Percentiles rank a stretch among this genome's conserved stretches.
Conservation (phyloP, 2,888 invertebrate genomes). For the Lysandra bellargus region DNA sequence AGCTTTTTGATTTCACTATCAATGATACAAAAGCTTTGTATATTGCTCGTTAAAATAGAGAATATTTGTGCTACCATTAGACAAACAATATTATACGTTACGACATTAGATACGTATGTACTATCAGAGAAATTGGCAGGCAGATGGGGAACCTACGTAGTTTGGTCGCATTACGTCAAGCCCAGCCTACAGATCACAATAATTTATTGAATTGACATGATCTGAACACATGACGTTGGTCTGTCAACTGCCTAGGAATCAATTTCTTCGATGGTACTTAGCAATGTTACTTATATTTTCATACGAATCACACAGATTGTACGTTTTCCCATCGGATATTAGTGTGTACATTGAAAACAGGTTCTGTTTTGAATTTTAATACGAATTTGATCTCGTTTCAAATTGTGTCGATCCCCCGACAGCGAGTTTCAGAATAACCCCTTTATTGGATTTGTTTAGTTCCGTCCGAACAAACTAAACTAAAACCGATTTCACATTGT, state of each 20-base stretch:
- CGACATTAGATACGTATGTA: too few species aligned
- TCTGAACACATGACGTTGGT: too few species aligned
- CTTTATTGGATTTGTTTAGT: conserved; percentile 18
- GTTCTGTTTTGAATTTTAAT: conserved; percentile 30
- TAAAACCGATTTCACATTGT: conserved; percentile 5
- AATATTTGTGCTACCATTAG: not conserved
- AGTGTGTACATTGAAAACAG: conserved; percentile 24
- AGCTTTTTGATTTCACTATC: conserved; percentile 26
- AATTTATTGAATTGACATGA: too few species aligned
- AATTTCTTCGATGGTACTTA: not conserved
- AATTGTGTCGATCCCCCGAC: conserved; percentile 4
- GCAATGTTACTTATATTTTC: not conserved
- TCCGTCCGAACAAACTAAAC: not conserved
- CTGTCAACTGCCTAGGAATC: too few species aligned
- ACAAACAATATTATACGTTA: too few species aligned
- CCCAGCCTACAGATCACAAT: too few species aligned
- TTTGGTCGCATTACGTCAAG: too few species aligned
- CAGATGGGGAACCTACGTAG: too few species aligned
- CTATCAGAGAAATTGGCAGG: too few species aligned
- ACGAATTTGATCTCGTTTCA: conserved; percentile 21
- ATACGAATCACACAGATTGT: not conserved
- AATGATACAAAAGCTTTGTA: not conserved
- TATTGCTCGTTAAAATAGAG: not conserved
- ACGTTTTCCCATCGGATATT: conserved; percentile 10
- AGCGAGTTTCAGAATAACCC: not conserved